These are phyloP conservation scores for Tortrix viridana DNA, from an alignment of 2,888 invertebrate species.

Conservation along the genomic window DNA sequence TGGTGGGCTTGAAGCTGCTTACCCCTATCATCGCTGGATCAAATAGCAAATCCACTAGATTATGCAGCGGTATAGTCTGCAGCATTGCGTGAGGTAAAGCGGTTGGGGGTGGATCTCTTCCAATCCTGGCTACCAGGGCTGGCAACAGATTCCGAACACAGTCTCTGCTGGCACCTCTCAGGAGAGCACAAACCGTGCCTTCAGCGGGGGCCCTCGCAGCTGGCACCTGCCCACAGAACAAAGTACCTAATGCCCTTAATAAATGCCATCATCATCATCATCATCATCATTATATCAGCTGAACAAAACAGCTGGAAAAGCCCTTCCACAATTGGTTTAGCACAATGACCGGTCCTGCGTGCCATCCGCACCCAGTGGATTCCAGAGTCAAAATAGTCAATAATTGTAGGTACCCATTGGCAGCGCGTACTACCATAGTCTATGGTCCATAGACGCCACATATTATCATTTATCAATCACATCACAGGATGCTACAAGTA, in stretches of 20 bases:
- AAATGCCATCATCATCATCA: not conserved
- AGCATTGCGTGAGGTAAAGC: constrained; percentile 77
- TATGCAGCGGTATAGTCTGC: constrained; percentile 70
- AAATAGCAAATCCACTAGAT: constrained; percentile 73
- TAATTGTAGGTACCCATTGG: too few species aligned
- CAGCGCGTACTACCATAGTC: too few species aligned
- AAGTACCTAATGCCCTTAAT: not conserved
- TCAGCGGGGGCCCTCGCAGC: constrained; percentile 75
- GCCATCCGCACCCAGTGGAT: too few species aligned
- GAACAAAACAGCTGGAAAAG: too few species aligned
- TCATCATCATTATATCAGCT: too few species aligned
- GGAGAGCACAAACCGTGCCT: constrained; percentile 75
- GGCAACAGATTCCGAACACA: constrained; percentile 70
- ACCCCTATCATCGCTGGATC: constrained; percentile 71
- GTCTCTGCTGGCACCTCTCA: constrained; percentile 66
- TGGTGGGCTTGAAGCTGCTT: constrained; percentile 29
- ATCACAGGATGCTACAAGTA: too few species aligned
- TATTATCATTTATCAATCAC: too few species aligned
- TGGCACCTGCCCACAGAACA: constrained; percentile 58
- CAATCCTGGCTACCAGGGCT: constrained; percentile 75
- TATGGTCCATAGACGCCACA: too few species aligned
- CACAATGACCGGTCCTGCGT: too few species aligned
- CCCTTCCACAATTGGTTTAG: too few species aligned
- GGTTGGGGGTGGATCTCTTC: constrained; percentile 77
- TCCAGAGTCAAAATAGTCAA: too few species aligned